Conservation (phyloP, 2,113 vertebrate species). For the Percina caprodes region DNA sequence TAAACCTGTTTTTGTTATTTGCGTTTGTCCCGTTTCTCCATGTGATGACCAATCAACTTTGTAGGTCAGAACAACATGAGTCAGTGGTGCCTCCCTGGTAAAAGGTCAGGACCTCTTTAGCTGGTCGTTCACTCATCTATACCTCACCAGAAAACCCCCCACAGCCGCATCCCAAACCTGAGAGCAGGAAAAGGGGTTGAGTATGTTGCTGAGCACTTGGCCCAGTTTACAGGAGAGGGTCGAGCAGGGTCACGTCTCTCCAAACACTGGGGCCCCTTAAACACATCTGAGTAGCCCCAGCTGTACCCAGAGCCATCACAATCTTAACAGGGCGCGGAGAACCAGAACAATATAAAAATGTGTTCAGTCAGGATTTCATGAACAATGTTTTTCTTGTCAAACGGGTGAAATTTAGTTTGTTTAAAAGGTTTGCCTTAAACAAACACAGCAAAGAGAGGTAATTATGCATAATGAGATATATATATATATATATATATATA, state of each 20-base stretch:
- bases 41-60: constrained; percentile 41
- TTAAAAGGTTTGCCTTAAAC: constrained; percentile 46
- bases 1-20: constrained; percentile 4
- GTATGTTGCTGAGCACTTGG: constrained; percentile 67
- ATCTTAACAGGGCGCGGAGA: constrained; percentile 55
- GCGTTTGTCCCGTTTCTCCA: constrained; percentile 1
- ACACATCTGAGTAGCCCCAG: constrained; percentile 74
- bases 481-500: constrained; percentile 3
- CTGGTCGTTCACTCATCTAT: constrained; percentile 63
- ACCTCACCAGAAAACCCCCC: constrained; percentile 47
- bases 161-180: constrained; percentile 31
- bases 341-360: constrained; percentile 58
- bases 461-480: constrained; percentile 58
- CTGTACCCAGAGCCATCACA: constrained; percentile 62
- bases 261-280: constrained; percentile 77
- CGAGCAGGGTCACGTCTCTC: constrained; percentile 78
- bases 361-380: constrained; percentile 25
- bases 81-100: constrained; percentile 52
- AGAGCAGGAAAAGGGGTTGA: constrained; percentile 47
- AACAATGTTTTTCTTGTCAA: constrained; percentile 53
- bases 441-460: constrained; percentile 42
- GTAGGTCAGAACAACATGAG: constrained; percentile 61
- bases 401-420: constrained; percentile 38
- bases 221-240: constrained; percentile 79
- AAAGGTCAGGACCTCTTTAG: constrained; percentile 64